Conservation (phyloP, 2,888 invertebrate genomes). For the Chrysolina oricalcia region DNA sequence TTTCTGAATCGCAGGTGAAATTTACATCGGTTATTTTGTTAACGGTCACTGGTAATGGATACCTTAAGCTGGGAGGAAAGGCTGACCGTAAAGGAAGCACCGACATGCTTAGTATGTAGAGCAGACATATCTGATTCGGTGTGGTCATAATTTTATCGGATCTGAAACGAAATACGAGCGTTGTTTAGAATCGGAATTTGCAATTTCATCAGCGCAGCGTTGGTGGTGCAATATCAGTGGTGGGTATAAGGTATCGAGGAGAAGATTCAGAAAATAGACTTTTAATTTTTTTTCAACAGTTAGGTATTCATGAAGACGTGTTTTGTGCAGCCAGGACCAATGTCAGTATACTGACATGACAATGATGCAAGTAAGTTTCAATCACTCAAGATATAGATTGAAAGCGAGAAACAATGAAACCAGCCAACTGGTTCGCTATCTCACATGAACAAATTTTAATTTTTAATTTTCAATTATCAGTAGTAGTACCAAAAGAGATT, state of each 20-base stretch:
- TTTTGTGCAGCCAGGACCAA: no score
- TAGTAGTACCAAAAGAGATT: no score
- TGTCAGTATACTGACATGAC: no score
- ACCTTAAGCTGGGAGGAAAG: slow-evolving; percentile 60
- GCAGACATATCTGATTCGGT: slow-evolving; percentile 37
- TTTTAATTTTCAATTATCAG: no score
- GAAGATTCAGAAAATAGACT: no score
- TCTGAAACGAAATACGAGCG: slow-evolving; percentile 42
- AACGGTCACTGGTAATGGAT: slow-evolving; percentile 60
- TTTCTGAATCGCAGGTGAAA: slow-evolving; percentile 78
- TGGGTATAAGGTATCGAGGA: not conserved
- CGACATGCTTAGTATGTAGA: slow-evolving; percentile 44
- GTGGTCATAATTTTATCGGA: slow-evolving; percentile 53
- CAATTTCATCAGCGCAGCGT: not conserved
- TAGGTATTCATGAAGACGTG: no score
- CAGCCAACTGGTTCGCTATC: no score
- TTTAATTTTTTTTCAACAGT: no score
- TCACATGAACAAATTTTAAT: no score
- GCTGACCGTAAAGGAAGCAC: slow-evolving; percentile 52
- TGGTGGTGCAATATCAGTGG: not conserved
- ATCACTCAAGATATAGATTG: no score
- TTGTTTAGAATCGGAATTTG: not conserved
- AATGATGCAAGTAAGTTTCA: no score
- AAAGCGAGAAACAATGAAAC: no score
- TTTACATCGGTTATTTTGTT: slow-evolving; percentile 77